phyloP scores from a whole-genome alignment of 2,888 invertebrate genomes.

The Athalia circularis region DNA sequence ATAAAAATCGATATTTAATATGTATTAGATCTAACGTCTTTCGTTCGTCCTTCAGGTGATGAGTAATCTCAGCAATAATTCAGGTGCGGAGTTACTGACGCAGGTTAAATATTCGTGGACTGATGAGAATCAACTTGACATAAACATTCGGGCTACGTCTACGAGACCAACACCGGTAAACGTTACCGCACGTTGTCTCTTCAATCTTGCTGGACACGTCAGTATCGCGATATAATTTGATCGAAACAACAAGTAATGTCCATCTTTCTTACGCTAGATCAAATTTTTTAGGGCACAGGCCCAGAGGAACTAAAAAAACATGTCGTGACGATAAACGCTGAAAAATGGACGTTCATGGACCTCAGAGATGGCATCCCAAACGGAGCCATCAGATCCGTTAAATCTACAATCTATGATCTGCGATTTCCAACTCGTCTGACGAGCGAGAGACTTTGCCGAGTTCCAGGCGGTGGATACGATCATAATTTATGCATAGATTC shows the following conservation, averaged over 20 bases:
- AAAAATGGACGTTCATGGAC: conserved; percentile 72
- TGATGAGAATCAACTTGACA: conserved; percentile 75
- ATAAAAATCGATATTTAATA: conserved; percentile 43
- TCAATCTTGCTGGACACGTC: conserved; percentile 80
- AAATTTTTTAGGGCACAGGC: conserved; percentile 66
- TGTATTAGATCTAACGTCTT: conserved; percentile 1
- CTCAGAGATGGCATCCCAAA: conserved; percentile 69
- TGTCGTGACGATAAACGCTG: conserved; percentile 73
- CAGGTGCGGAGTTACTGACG: conserved; percentile 75
- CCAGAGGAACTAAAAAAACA: conserved; percentile 69
- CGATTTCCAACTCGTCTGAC: conserved; percentile 72
- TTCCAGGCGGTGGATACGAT: conserved; percentile 76
- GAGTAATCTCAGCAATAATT: conserved; percentile 72
- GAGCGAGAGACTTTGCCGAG: conserved; percentile 59
- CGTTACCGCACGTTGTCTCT: conserved; percentile 78
- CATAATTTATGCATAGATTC: conserved; percentile 74
- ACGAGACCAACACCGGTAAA: conserved; percentile 76
- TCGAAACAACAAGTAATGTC: conserved; percentile 2
- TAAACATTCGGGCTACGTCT: conserved; percentile 76
- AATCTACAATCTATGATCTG: conserved; percentile 74
- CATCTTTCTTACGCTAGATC: neutral
- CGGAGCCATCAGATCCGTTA: conserved; percentile 60
- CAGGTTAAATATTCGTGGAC: conserved; percentile 76
- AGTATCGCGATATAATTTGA: conserved; percentile 50
- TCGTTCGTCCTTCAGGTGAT: conserved; percentile 64